These are phyloP conservation scores for Heliornis fulica DNA, from an alignment of 2,113 vertebrate genomes.

Conservation along the genomic window DNA sequence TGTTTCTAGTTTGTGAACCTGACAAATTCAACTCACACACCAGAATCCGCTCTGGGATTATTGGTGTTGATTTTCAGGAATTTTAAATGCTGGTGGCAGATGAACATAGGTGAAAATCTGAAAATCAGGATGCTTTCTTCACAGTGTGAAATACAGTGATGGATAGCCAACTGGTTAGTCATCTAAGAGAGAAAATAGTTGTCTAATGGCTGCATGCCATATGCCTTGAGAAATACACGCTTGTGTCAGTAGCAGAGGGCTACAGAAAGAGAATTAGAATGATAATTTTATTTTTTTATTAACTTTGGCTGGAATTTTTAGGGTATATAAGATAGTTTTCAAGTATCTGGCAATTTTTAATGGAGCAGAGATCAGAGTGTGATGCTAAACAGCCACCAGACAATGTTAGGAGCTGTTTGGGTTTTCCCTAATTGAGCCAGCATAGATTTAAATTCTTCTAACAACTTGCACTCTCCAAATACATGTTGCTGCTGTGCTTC, in stretches of 20 bases:
- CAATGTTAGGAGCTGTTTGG: not conserved
- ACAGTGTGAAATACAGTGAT: not conserved
- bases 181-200: not conserved
- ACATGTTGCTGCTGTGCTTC: not conserved
- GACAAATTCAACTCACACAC: fast-evolving
- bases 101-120: not conserved
- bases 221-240: not conserved
- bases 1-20: not conserved
- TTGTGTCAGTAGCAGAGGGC: not conserved
- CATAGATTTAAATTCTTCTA: not conserved
- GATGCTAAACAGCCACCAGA: not conserved
- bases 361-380: not conserved
- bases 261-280: not conserved
- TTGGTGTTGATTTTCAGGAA: not conserved
- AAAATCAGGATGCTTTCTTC: not conserved
- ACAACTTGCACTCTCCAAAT: not conserved
- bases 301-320: not conserved
- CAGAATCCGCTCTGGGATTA: not conserved
- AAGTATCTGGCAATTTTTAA: not conserved
- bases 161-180: not conserved
- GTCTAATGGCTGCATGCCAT: not conserved
- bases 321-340: not conserved
- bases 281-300: not conserved
- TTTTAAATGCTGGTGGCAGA: not conserved
- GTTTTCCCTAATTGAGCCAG: not conserved